A percentile compares a stretch with the other conserved stretches of the same genome.
Conservation (phyloP, 2,888 invertebrate genomes). For the Hemicrepidius hirtus region DNA sequence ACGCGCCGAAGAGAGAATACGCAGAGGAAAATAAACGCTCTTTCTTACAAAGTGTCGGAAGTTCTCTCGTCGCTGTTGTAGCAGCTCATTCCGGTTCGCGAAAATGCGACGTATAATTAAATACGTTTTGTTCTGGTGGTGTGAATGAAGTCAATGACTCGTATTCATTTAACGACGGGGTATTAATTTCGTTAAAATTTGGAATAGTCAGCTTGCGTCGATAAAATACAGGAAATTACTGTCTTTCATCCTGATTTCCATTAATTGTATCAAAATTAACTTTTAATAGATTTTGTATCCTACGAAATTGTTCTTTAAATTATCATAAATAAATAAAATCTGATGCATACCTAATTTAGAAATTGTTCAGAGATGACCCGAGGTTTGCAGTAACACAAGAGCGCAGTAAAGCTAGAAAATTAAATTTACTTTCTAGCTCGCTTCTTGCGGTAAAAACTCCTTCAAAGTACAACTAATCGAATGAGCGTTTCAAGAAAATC, state of each 20-base stretch:
- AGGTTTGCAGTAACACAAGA: neutral
- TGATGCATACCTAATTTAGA: too few species aligned
- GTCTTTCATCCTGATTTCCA: too few species aligned
- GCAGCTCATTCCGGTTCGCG: neutral
- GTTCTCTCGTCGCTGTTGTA: neutral
- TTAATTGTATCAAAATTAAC: too few species aligned
- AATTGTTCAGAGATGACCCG: neutral
- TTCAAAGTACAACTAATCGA: constrained; percentile 29
- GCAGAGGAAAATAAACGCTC: neutral
- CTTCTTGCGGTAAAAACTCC: constrained; percentile 17
- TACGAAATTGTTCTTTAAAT: too few species aligned
- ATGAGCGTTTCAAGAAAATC: constrained; percentile 31
- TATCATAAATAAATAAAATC: too few species aligned
- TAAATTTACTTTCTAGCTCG: constrained; percentile 1
- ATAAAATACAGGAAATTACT: too few species aligned
- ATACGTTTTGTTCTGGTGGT: neutral
- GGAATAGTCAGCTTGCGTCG: too few species aligned
- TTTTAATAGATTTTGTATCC: too few species aligned
- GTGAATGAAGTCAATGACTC: constrained; percentile 2
- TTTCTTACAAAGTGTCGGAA: neutral
- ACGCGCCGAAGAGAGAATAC: neutral
- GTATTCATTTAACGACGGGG: constrained; percentile 1
- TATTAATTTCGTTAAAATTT: neutral
- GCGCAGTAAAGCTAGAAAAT: constrained; percentile 7
- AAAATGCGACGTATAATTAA: neutral